Conservation (phyloP, 2,113 vertebrate species). For the Ginglymostoma cirratum region DNA sequence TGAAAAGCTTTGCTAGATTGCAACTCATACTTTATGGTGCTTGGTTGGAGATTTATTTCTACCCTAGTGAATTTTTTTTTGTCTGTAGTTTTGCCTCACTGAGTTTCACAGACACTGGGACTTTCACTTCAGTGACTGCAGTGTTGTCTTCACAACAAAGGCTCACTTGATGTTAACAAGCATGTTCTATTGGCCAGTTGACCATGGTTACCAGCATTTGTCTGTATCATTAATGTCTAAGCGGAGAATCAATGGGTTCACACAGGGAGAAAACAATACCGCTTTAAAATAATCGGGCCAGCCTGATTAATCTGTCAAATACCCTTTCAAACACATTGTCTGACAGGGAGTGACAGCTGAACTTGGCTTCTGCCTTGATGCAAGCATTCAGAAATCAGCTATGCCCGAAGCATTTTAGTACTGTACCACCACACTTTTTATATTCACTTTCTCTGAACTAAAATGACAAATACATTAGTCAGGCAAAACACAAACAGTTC, state of each 20-base stretch:
- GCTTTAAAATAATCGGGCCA: conserved; percentile 22
- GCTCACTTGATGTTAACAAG: conserved; percentile 19
- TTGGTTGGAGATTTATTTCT: background rate
- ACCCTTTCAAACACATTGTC: conserved; percentile 1
- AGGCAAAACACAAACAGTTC: background rate
- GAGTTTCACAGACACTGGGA: background rate
- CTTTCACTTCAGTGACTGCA: conserved; percentile 7
- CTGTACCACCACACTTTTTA: background rate
- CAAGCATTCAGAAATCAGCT: background rate
- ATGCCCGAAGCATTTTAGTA: background rate
- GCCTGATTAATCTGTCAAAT: background rate
- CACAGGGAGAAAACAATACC: background rate
- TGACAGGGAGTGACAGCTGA: background rate
- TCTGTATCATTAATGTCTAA: background rate
- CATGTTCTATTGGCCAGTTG: background rate
- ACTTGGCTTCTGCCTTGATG: conserved; percentile 18
- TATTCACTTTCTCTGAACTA: background rate
- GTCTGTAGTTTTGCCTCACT: background rate
- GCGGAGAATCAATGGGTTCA: background rate
- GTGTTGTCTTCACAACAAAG: conserved; percentile 8
- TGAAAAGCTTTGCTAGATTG: background rate
- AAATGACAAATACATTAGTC: background rate
- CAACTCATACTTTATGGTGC: background rate
- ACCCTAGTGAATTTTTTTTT: background rate
- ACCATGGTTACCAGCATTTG: background rate